Evolutionary conservation across 2,113 vertebrate genomes (phyloP).

Genomic region (Sminthopsis crassicaudata): DNA sequence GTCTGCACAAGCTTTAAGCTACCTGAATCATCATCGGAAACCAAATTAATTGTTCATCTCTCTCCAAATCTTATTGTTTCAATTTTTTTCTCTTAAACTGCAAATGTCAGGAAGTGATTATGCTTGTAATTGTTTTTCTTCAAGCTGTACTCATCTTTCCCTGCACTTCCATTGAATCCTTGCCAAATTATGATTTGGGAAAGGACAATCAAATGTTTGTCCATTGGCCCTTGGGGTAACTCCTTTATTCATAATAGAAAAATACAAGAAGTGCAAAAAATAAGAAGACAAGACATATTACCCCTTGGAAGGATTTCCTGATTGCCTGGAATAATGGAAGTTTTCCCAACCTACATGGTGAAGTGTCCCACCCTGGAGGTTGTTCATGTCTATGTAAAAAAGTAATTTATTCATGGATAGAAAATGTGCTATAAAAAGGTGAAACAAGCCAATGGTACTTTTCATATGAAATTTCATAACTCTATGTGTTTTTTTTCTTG

Average conservation of each 20-base stretch:
- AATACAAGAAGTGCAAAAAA: neutral
- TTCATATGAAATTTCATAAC: neutral
- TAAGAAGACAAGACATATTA: neutral
- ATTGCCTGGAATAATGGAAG: neutral
- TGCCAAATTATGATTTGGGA: neutral
- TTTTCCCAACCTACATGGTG: neutral
- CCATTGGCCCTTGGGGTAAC: neutral
- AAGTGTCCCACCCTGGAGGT: neutral
- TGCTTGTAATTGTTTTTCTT: neutral
- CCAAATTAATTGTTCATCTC: neutral
- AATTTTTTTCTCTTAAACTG: neutral
- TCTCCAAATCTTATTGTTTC: neutral
- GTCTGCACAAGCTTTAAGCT: neutral
- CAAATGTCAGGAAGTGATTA: neutral
- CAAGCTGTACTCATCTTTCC: neutral
- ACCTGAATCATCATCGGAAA: neutral
- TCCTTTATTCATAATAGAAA: neutral
- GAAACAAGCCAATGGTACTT: neutral
- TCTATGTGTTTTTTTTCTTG: neutral
- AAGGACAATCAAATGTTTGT: neutral
- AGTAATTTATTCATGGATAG: neutral
- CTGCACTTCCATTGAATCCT: neutral
- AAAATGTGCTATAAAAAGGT: neutral
- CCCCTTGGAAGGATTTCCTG: neutral
- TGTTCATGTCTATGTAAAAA: neutral